Percentiles rank a stretch among this genome's conserved stretches.
Evolutionary conservation across 2,888 invertebrate genomes (phyloP).

Genomic region (Meandrusa payeni): DNA sequence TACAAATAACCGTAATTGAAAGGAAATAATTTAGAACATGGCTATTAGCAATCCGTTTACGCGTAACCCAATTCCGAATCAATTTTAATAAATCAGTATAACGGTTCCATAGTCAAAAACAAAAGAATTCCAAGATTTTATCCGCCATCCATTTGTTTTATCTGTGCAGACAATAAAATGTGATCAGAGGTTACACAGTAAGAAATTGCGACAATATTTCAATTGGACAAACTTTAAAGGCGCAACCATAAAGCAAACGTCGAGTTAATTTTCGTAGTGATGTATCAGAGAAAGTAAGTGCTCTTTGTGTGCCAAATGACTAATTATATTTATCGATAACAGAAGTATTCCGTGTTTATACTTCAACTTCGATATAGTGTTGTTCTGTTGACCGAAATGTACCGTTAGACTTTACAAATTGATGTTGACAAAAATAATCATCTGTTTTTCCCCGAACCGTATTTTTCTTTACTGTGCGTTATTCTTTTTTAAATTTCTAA

Average conservation of each 20-base stretch:
- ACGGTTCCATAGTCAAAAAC: slow-evolving; percentile 14
- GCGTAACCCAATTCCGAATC: slow-evolving; percentile 1
- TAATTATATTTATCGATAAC: too few relatives aligned
- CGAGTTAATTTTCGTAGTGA: slow-evolving; percentile 2
- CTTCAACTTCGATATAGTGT: too few relatives aligned
- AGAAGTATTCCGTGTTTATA: too few relatives aligned
- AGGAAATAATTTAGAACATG: background rate
- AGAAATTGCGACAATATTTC: slow-evolving; percentile 18
- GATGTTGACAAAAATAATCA: too few relatives aligned
- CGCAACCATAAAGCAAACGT: slow-evolving; percentile 1
- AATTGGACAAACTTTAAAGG: background rate
- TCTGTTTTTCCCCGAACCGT: too few relatives aligned
- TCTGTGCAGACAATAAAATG: slow-evolving; percentile 14
- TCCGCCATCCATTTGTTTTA: slow-evolving; percentile 10
- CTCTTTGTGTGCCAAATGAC: background rate
- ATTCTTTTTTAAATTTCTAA: too few relatives aligned
- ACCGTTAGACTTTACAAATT: too few relatives aligned
- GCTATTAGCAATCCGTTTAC: slow-evolving; percentile 2
- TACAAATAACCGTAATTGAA: too few relatives aligned
- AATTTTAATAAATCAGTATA: slow-evolving; percentile 7
- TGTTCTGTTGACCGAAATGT: too few relatives aligned
- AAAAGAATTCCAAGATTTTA: slow-evolving; percentile 16
- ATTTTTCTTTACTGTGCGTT: too few relatives aligned
- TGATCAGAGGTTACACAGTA: slow-evolving; percentile 16
- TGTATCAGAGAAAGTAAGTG: slow-evolving; percentile 1